Percentiles rank a stretch among this genome's conserved stretches.
Conservation (phyloP, 2,797 vertebrate species). For the Chaetodon trifasciatus region DNA sequence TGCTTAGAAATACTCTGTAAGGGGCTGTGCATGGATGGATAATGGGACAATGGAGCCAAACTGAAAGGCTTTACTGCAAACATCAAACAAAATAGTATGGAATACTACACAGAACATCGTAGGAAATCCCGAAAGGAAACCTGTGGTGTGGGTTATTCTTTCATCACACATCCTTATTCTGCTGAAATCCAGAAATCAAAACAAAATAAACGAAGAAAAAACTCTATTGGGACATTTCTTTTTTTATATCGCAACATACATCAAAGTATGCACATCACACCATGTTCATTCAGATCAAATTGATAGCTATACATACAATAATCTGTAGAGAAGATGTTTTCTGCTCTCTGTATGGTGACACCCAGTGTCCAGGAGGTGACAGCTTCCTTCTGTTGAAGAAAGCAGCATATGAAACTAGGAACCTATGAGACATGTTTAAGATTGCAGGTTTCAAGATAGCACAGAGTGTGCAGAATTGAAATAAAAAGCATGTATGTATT, state of each 20-base stretch:
- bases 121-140: too few relatives aligned
- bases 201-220: too few relatives aligned
- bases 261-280: background rate
- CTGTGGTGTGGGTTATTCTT: too few relatives aligned
- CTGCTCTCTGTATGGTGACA: conserved; percentile 36
- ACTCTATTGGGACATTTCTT: too few relatives aligned
- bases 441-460: background rate
- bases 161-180: too few relatives aligned
- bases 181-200: too few relatives aligned
- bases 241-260: background rate
- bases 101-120: background rate
- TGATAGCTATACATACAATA: conserved; percentile 12
- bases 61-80: too few relatives aligned
- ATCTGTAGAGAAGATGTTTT: conserved; percentile 14
- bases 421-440: background rate
- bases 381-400: background rate
- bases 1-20: background rate
- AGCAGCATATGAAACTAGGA: background rate
- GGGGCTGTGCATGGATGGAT: background rate
- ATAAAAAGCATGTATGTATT: background rate
- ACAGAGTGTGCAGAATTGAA: too few relatives aligned
- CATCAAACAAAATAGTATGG: too few relatives aligned
- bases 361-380: background rate
- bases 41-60: background rate
- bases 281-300: background rate